Evolutionary conservation across 2,113 vertebrate genomes (phyloP).

Genomic region (Thamnaconus septentrionalis): DNA sequence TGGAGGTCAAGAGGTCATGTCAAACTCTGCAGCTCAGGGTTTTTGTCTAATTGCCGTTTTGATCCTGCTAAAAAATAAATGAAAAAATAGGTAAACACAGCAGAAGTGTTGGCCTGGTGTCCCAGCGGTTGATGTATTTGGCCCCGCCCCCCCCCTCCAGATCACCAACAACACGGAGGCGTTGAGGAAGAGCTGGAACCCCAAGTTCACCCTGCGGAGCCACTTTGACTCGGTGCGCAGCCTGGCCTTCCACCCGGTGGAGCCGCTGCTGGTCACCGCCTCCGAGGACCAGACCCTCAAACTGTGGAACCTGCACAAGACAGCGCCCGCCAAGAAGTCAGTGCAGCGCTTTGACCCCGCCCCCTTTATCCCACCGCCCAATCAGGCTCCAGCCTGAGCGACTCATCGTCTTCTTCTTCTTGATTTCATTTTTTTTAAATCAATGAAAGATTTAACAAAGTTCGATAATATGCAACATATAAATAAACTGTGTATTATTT

Average conservation of each 20-base stretch:
- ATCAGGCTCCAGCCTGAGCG: not conserved
- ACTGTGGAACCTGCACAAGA: conserved; percentile 99
- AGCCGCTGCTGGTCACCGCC: conserved; percentile 93
- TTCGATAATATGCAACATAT: too few species aligned
- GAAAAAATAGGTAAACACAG: not conserved
- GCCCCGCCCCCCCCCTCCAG: conserved; percentile 56
- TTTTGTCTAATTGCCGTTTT: too few species aligned
- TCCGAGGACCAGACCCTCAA: conserved; percentile 97
- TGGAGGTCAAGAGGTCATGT: too few species aligned
- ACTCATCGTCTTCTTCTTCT: too few species aligned
- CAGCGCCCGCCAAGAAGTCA: conserved; percentile 92
- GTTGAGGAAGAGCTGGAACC: conserved; percentile 92
- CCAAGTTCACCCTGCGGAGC: conserved; percentile 93
- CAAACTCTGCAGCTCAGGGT: too few species aligned
- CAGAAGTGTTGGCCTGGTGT: not conserved
- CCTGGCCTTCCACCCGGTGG: conserved; percentile 90
- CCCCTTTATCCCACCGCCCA: not conserved
- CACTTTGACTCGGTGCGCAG: conserved; percentile 93
- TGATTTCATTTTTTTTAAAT: too few species aligned
- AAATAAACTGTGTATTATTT: too few species aligned
- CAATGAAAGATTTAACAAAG: too few species aligned
- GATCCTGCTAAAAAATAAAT: too few species aligned
- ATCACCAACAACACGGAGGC: conserved; percentile 90
- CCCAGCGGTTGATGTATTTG: not conserved
- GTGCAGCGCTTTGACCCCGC: not conserved